Evolutionary conservation across 2,888 invertebrate genomes (phyloP), one percentile per base, ranked within the genome.

Genomic region (Lathronympha strigana): DNA sequence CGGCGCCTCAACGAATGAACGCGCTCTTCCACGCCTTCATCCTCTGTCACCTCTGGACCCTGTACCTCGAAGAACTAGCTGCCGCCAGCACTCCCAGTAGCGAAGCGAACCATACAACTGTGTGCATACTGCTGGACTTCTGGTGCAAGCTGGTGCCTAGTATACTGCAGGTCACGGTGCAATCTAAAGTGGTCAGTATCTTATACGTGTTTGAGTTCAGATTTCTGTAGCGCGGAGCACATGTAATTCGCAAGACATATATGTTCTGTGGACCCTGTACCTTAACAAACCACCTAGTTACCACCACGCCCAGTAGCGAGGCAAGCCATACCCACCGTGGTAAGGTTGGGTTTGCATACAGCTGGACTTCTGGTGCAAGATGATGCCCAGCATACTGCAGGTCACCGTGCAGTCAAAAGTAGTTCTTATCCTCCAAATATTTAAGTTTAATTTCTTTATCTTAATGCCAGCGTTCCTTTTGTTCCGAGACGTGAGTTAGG

Each of bases 101-200:
- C 38, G 97, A 97, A 79, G 93, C 95, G 13, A 95, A 96, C 77
- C 93, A 95, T 76, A 92, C 95, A 13, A 95, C 96, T 0, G 94
- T 95, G 88, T 95, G 95, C 71, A 96, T 98, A 71, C 93, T 99
- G 61, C 95, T 98, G 74, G 99, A 99, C 91, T 99, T 99, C 93
- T 99, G 99, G 99, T 97, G 97, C 57, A 97, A 99, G 87, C 97
- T 99, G 5, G 99, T 99, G 40, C 99, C 99, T 0, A 97, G 97
- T 68, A 96, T 99, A 66, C 92, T 99, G 68, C 98, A 99, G 82
- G 93, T 99, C 64, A 95, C 99, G 38, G 82, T 83, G 71, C 87
- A 88, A 67, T 85, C 98, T 11, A 98, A 97, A 94, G 94, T 97
- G 86, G 97, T 98, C 76, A 6, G 45, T 62, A 36, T 25, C 3